These are phyloP conservation scores for Melanostoma mellinum DNA, from an alignment of 2,888 invertebrate species.

Conservation along the genomic window DNA sequence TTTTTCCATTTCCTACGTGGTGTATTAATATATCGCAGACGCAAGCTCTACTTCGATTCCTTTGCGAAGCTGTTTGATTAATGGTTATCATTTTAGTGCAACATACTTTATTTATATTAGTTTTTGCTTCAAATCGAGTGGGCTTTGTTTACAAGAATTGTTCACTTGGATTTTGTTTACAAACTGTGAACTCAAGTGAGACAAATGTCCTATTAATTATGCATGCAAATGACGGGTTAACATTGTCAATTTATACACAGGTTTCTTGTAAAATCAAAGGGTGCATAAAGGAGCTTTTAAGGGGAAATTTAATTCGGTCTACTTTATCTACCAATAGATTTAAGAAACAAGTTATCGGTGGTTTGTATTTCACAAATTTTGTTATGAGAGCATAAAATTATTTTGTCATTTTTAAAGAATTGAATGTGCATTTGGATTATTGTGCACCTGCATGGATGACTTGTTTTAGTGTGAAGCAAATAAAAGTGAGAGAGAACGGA, in stretches of 20 bases:
- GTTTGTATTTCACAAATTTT: too few species aligned
- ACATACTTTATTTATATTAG: neutral
- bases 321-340: too few species aligned
- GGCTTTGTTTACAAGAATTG: neutral
- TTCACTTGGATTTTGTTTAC: conserved; percentile 1
- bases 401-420: too few species aligned
- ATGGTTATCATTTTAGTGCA: neutral
- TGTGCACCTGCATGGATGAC: too few species aligned
- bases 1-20: conserved; percentile 1
- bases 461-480: too few species aligned
- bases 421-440: too few species aligned
- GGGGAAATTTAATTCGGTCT: neutral
- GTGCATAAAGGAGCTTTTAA: neutral
- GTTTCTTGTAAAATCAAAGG: neutral
- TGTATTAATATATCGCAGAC: neutral
- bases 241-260: conserved; percentile 1
- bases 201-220: conserved; percentile 7
- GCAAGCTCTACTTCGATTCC: neutral
- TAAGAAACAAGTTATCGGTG: too few species aligned
- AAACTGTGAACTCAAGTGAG: neutral
- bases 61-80: neutral
- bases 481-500: too few species aligned
- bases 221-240: conserved; percentile 2
- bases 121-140: neutral
- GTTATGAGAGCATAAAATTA: too few species aligned